Conservation (phyloP, 1,140 invertebrate species). For the Leptoteleia sp. region DNA sequence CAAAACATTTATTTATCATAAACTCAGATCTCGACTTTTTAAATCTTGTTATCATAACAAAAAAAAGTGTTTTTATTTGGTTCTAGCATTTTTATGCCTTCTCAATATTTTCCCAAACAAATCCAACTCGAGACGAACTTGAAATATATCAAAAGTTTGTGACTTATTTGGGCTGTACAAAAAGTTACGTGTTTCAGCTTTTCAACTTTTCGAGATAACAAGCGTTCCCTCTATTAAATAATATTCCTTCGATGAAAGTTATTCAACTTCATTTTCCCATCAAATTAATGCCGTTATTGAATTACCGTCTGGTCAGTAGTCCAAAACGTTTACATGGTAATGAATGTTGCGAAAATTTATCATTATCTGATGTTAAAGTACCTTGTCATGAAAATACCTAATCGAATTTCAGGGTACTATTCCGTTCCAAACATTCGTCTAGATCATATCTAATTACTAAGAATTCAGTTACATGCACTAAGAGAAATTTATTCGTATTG, state of each 20-base stretch:
- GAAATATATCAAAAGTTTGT: conserved; percentile 7
- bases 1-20: too few relatives aligned
- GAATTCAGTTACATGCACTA: too few relatives aligned
- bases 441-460: conserved; percentile 22
- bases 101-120: conserved; percentile 8
- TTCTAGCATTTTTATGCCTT: too few relatives aligned
- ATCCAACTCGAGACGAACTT: conserved; percentile 3
- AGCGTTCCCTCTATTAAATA: neutral
- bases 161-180: neutral
- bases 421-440: conserved; percentile 2
- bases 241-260: neutral
- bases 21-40: too few relatives aligned
- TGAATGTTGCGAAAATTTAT: too few relatives aligned
- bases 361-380: too few relatives aligned
- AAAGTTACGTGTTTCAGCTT: neutral
- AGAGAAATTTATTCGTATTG: too few relatives aligned
- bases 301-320: too few relatives aligned
- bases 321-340: neutral
- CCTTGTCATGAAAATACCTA: neutral
- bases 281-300: neutral
- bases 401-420: neutral
- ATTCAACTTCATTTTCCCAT: neutral
- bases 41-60: too few relatives aligned
- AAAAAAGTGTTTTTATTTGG: too few relatives aligned
- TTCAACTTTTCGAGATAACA: conserved; percentile 7